Conservation (phyloP, 1,140 invertebrate species). For the Lysiphlebus fabarum region DNA sequence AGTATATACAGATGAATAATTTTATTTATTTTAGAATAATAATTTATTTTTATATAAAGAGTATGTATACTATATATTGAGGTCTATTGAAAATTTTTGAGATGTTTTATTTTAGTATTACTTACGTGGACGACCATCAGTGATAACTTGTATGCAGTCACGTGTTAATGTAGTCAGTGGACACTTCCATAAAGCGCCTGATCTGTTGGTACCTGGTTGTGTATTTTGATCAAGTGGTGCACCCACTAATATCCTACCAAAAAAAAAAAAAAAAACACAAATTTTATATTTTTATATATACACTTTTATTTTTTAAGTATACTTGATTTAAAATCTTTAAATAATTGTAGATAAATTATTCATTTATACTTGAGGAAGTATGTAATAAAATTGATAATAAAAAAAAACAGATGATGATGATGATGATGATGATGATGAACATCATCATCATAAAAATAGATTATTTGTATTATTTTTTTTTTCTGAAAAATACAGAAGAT, state of each 20-base stretch:
- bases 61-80: not conserved
- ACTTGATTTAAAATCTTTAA: too few species aligned
- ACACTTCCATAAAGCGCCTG: conserved; percentile 87
- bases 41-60: not conserved
- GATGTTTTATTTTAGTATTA: conserved; percentile 25
- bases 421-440: too few species aligned
- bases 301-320: too few species aligned
- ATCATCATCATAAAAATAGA: too few species aligned
- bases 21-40: not conserved
- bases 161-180: conserved; percentile 63
- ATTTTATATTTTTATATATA: too few species aligned
- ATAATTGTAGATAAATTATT: conserved; percentile 1
- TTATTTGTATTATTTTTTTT: too few species aligned
- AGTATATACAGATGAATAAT: too few species aligned
- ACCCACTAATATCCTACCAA: conserved; percentile 83
- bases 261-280: conserved; percentile 25
- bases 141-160: conserved; percentile 82
- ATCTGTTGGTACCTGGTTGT: conserved; percentile 77
- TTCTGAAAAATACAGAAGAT: too few species aligned
- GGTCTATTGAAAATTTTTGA: too few species aligned
- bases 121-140: conserved; percentile 82
- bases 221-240: conserved; percentile 83
- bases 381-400: too few species aligned
- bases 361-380: too few species aligned
- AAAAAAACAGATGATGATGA: too few species aligned